Base-by-base conservation (phyloP, 2,113 vertebrate genomes). In the Callithrix jacchus region DNA sequence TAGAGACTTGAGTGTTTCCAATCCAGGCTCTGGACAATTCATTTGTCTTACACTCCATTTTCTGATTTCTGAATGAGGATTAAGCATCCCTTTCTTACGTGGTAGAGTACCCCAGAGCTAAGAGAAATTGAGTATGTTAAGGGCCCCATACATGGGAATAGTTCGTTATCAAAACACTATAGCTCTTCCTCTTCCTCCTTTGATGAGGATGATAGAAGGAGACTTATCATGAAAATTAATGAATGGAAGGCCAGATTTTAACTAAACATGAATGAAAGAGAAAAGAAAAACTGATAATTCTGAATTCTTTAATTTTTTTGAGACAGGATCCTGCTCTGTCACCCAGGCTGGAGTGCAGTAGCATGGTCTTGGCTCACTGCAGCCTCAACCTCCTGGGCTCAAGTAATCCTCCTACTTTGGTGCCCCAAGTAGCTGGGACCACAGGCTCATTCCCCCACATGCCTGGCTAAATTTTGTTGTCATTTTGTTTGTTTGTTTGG, bases 131-230 rank as follows among this genome's bases (percentile, higher is more conserved):
- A 49, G 27, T 52, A 9, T 32, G 0, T 2, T 21, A 47, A 83
- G 3, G 58, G 16, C 5, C 4, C 9, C 1, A 2, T 3, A 71
- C 0, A 3, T 61, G 27, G 8, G 37, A 58, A 35, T 23, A 30
- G 56, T 47, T 56, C 42, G 20, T 35, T 13, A 56, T 56, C 21
- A 32, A 52, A 37, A 52, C 3, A 18, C 21, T 87, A 1, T 45
- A 17, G 3, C 10, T 76, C 32, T 20, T 77, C 17, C 8, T 70
- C 30, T 25, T 76, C 52, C 25, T 91, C 40, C 40, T 91, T 47
- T 88, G 25, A 61, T 76, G 30, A 93, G 6, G n/a, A 71, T 27
- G 1, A 11, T 49, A 2, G 17, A 11, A 40, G 20, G 16, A 79
- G 23, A 10, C 16, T 35, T 2, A 11, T 30, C 4, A 3, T 27